Evolutionary conservation across 2,113 vertebrate genomes (phyloP).

Genomic region (Myiopsitta monachus): DNA sequence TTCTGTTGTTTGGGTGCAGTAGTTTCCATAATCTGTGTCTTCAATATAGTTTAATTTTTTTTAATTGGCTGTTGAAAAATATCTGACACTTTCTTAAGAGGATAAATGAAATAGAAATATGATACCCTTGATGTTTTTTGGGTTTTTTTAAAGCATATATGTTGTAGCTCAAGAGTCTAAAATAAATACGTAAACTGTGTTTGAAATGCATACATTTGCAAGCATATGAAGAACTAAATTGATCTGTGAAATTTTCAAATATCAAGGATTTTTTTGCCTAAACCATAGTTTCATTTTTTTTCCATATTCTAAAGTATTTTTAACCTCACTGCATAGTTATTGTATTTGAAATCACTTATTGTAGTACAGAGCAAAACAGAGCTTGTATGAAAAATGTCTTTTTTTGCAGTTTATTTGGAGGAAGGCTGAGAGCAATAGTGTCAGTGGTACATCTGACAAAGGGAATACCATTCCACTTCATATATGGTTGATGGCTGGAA

Average conservation of each 20-base stretch:
- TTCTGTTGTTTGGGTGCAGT: not conserved
- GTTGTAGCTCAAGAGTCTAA: not conserved
- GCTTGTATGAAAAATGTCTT: conserved; percentile 16
- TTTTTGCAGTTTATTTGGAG: not conserved
- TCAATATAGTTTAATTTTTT: not conserved
- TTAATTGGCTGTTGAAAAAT: not conserved
- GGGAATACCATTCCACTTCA: not conserved
- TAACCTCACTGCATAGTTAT: conserved; percentile 24
- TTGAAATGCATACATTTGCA: not conserved
- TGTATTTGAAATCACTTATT: conserved; percentile 15
- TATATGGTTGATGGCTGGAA: not conserved
- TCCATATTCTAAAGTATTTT: conserved; percentile 40
- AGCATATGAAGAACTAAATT: conserved; percentile 1
- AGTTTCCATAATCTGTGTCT: not conserved
- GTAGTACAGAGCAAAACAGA: conserved; percentile 15
- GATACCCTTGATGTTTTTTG: not conserved
- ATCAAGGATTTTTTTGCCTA: conserved; percentile 14
- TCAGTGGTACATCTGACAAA: not conserved
- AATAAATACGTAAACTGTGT: not conserved
- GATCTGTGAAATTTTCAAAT: conserved; percentile 11
- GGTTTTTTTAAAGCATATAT: fast-evolving
- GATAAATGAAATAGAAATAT: not conserved
- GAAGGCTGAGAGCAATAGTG: not conserved
- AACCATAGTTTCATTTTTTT: conserved; percentile 5
- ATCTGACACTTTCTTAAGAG: not conserved